These are phyloP conservation scores for Notothenia rossii DNA, from an alignment of 2,113 vertebrate species.

Conservation along the genomic window DNA sequence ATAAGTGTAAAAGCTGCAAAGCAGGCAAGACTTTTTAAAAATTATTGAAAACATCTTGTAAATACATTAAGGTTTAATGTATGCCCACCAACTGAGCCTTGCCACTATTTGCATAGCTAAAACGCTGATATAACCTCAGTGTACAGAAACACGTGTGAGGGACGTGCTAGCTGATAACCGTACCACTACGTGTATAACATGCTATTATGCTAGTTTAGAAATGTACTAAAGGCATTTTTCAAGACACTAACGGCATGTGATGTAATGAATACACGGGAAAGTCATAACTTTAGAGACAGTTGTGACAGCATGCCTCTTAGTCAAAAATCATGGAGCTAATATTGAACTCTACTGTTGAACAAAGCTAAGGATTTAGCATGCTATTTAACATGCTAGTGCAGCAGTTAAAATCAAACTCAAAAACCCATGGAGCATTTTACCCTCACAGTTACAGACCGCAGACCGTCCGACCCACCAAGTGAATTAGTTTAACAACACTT, in stretches of 20 bases:
- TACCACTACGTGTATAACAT: no score
- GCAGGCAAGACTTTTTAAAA: background rate
- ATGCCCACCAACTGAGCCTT: no score
- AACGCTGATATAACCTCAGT: background rate
- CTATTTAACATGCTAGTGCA: background rate
- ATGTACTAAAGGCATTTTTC: background rate
- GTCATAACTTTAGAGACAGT: background rate
- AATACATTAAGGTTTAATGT: no score
- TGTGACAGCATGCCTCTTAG: background rate
- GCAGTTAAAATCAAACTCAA: background rate
- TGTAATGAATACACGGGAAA: background rate
- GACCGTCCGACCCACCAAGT: background rate
- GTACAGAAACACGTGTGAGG: background rate
- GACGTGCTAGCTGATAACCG: background rate
- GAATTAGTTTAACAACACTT: background rate
- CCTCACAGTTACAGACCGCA: background rate
- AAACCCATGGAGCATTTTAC: background rate
- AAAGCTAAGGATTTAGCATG: background rate
- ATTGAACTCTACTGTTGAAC: background rate
- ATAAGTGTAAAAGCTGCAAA: slow-evolving; percentile 5
- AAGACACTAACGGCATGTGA: background rate
- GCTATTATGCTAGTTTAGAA: background rate
- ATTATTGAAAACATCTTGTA: no score
- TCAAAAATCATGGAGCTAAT: background rate
- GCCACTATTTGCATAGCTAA: no score